Evolutionary conservation across 2,888 invertebrate species (phyloP), one percentile per base, ranked within the genome.

Genomic region (Entomobrya proxima): DNA sequence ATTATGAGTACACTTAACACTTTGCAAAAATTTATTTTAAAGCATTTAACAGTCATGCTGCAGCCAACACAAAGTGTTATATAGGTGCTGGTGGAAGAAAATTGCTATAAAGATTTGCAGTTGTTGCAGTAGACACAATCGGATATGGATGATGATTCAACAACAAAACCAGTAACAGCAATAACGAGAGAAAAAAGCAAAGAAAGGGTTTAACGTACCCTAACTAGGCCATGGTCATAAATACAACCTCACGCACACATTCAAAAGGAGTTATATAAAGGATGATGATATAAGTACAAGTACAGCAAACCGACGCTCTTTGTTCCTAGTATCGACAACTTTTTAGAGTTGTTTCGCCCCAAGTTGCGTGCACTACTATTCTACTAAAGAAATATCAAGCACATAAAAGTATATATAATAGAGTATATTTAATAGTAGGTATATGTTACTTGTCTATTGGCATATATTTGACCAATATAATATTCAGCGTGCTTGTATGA

Each of bases 151-250:
- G 58, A 58, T 58, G 6, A 58, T 58, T 30, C 50, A 52, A 50
- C 50, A 74, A 18, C 50, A 37, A 37, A 67, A 67, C 35, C 64
- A 61, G 61, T 32, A 61, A 61, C 61, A 61, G 61, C 61, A 61
- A 15, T n/a, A 74, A 24, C 37, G 55, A 72, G 55, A 55, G 69
- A 69, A 50, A 72, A 72, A 55, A 21, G 55, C 35, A 30, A 40
- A 50, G 47, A 13, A 78, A 75, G 84, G 76, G 87, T 87, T 87
- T 85, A 87, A 87, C 67, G 87, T 85, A 85, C 87, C 82, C 72
- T 74, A 87, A 81, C 77, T 87, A 84, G 85, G 87, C 87, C 87
- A 87, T 87, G 87, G 87, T 87, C 87, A 87, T 85, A 87, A 84
- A 55, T 78, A 78, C 77, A 78, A 84, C 72, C 77, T 78, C 77